phyloP scores from a whole-genome alignment of 2,888 invertebrate species.

The Pyralis farinalis region DNA sequence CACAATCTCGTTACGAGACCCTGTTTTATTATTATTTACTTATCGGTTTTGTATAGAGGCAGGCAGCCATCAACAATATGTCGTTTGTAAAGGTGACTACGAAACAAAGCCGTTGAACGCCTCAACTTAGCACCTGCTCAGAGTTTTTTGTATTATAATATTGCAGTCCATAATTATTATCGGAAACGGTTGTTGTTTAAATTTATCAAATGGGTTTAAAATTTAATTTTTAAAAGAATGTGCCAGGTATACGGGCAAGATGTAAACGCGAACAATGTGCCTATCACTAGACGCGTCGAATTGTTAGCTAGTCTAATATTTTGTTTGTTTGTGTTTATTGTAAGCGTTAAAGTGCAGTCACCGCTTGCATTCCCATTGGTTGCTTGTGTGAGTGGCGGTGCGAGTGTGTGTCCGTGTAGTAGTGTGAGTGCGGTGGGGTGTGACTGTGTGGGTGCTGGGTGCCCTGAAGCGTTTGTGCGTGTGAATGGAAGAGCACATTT shows the following conservation, averaged over 20 bases:
- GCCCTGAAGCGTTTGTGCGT: conserved; percentile 76
- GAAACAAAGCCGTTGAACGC: conserved; percentile 73
- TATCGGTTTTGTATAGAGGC: conserved; percentile 73
- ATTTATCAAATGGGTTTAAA: conserved; percentile 11
- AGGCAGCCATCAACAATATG: conserved; percentile 73
- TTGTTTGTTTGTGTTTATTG: conserved; percentile 80
- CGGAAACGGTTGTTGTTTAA: conserved; percentile 23
- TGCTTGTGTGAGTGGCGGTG: conserved; percentile 49
- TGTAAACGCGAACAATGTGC: conserved; percentile 21
- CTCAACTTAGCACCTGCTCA: conserved; percentile 67
- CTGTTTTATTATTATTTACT: conserved; percentile 73
- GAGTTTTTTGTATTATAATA: conserved; percentile 34
- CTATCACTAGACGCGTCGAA: conserved; percentile 54
- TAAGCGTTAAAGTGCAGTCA: conserved; percentile 79
- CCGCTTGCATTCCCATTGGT: conserved; percentile 75
- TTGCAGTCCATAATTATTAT: conserved; percentile 25
- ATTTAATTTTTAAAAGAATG: too few species aligned
- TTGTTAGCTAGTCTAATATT: conserved; percentile 65
- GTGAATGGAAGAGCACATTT: conserved; percentile 80
- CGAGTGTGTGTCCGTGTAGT: conserved; percentile 37
- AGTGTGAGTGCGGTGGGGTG: conserved; percentile 53
- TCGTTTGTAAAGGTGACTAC: conserved; percentile 75
- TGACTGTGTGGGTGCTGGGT: conserved; percentile 52
- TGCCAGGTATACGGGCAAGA: background rate
- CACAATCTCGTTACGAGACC: conserved; percentile 64